A percentile compares a stretch with the other conserved stretches of the same genome.
phyloP scores from a whole-genome alignment of 2,797 vertebrate genomes.

The Rhinophrynus dorsalis region DNA sequence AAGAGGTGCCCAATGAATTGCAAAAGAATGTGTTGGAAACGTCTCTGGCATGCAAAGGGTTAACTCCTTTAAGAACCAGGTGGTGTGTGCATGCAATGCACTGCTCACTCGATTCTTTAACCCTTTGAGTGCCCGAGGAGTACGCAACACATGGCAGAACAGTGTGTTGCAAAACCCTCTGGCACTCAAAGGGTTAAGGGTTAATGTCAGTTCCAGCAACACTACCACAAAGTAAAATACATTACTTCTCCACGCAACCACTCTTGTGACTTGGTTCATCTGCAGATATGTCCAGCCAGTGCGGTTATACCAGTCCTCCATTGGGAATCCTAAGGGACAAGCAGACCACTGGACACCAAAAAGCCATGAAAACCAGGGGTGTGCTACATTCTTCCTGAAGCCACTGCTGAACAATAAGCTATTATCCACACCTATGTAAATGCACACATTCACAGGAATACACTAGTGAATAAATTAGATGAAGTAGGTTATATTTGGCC shows the following conservation, averaged over 20 bases:
- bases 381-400: not conserved
- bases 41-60: too few species aligned
- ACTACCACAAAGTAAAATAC: not conserved
- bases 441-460: slow-evolving; percentile 24
- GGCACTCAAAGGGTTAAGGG: too few species aligned
- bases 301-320: slow-evolving; percentile 15
- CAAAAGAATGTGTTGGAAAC: too few species aligned
- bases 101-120: too few species aligned
- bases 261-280: slow-evolving; percentile 39
- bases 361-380: not conserved
- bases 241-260: slow-evolving; percentile 42
- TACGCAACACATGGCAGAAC: too few species aligned
- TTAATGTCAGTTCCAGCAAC: not conserved
- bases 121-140: too few species aligned
- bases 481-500: slow-evolving; percentile 40
- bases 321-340: not conserved
- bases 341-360: slow-evolving; percentile 18
- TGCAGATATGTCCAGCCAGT: slow-evolving; percentile 32
- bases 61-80: too few species aligned
- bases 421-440: slow-evolving; percentile 21
- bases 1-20: too few species aligned
- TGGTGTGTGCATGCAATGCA: too few species aligned
- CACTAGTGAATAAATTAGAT: slow-evolving; percentile 53
- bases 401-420: not conserved
- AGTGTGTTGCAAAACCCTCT: too few species aligned